Base-by-base conservation (phyloP, 1,140 invertebrate genomes). In the Tetramorium simillimum region DNA sequence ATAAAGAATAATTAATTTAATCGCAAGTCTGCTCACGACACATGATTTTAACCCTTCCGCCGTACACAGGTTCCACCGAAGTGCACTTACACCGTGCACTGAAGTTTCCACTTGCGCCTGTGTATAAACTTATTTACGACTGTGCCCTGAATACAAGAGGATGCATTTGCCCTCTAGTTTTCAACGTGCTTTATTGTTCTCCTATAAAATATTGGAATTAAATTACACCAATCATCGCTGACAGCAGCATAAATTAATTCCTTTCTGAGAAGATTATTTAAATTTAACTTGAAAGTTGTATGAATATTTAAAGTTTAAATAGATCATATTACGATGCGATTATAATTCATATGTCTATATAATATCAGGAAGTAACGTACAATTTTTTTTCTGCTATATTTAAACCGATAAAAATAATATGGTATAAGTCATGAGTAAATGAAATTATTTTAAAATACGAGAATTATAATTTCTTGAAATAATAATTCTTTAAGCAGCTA, bases 1-100 rank as follows among this genome's bases (percentile, higher is more conserved):
- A 84, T 53, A 84, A 84, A 84, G 69, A 84, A 84, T 82, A 82
- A 82, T 84, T 84, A 84, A 84, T 84, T 84, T 73, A 75, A 69
- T 84, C 69, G 46, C 80, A 75, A 60, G 80, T 75, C 56, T 84
- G 69, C 9, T 75, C 40, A 3, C 69, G 80, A 84, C 80, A 81
- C 37, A 73, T 56, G 69, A 84, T 84, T 84, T 84, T 84, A 75
- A 84, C 69, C 80, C 80, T 84, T 84, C 75, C 53, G 72, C 69
- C 40, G 80, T 84, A 84, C 69, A 60, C 24, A 18, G 80, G 14
- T 84, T 84, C 40, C 69, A 37, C 40, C 56, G 33, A 84, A 84
- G 80, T 75, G 80, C 80, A 84, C 69, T 73, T 75, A 62, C 69
- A 84, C 69, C 40, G 56, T 73, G 56, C 40, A 60, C 69, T 60